Evolutionary conservation across 2,888 invertebrate genomes (phyloP).

Genomic region (Drosophila paucipuncta): DNA sequence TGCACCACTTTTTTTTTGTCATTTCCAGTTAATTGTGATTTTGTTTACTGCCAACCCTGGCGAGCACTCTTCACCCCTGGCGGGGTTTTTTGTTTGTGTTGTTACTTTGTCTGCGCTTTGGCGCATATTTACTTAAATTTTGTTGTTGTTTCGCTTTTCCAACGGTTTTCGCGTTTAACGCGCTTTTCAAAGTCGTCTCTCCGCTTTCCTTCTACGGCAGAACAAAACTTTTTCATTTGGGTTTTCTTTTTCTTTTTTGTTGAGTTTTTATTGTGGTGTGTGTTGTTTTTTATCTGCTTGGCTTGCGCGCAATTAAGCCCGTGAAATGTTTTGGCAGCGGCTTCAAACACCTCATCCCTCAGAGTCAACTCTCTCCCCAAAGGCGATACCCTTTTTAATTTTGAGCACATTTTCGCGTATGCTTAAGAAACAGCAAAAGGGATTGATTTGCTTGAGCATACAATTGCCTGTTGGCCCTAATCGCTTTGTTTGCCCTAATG

Average conservation of each 20-base stretch:
- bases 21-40: conserved; percentile 81
- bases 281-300: conserved; percentile 64
- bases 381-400: conserved; percentile 72
- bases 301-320: conserved; percentile 77
- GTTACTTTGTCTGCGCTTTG: conserved; percentile 67
- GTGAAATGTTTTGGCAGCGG: conserved; percentile 64
- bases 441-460: conserved; percentile 31
- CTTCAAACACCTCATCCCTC: conserved; percentile 23
- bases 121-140: conserved; percentile 73
- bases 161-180: conserved; percentile 68
- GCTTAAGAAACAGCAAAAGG: conserved; percentile 22
- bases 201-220: conserved; percentile 21
- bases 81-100: conserved; percentile 62
- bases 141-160: conserved; percentile 64
- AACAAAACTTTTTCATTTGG: conserved; percentile 77
- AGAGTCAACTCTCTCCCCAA: conserved; percentile 23
- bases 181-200: conserved; percentile 49
- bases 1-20: conserved; percentile 43
- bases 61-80: conserved; percentile 14
- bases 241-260: conserved; percentile 1
- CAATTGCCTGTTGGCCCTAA: conserved; percentile 47
- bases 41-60: conserved; percentile 67
- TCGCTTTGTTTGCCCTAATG: conserved; percentile 67
- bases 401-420: conserved; percentile 53
- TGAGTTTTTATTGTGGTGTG: not conserved